phyloP scores from a whole-genome alignment of 2,888 invertebrate genomes.

The Allygus modestus region DNA sequence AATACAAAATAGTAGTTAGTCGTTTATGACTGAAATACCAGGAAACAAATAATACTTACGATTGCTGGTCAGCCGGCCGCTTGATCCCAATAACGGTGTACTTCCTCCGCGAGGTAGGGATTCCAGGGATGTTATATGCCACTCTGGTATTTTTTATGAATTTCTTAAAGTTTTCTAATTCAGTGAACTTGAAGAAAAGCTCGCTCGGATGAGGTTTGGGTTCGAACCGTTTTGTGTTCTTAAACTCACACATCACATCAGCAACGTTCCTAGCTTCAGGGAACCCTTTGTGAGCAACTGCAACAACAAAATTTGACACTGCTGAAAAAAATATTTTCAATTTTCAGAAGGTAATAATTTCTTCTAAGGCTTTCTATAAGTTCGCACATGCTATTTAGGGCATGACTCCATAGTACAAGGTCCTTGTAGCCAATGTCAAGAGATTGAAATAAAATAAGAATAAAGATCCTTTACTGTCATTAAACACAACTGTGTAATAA shows the following conservation, averaged over 20 bases:
- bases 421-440: too few species aligned
- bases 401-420: too few species aligned
- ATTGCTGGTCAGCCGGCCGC: slow-evolving; percentile 57
- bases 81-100: slow-evolving; percentile 76
- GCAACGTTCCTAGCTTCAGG: slow-evolving; percentile 75
- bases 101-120: slow-evolving; percentile 74
- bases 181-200: background rate
- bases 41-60: too few species aligned
- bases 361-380: too few species aligned
- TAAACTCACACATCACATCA: slow-evolving; percentile 41
- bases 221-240: background rate
- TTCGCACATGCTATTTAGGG: too few species aligned
- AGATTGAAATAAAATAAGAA: too few species aligned
- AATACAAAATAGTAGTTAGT: too few species aligned
- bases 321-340: background rate
- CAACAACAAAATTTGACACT: slow-evolving; percentile 70
- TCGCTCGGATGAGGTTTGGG: background rate
- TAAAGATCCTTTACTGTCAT: too few species aligned
- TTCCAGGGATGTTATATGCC: slow-evolving; percentile 75
- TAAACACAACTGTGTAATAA: too few species aligned
- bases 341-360: too few species aligned
- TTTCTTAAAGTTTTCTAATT: slow-evolving; percentile 69
- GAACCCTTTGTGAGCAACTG: slow-evolving; percentile 89
- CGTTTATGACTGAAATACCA: too few species aligned
- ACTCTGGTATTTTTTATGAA: slow-evolving; percentile 77